Percentiles rank a stretch among this genome's conserved stretches.
Conservation (phyloP, 2,797 vertebrate species). For the Anabacerthia variegaticeps region DNA sequence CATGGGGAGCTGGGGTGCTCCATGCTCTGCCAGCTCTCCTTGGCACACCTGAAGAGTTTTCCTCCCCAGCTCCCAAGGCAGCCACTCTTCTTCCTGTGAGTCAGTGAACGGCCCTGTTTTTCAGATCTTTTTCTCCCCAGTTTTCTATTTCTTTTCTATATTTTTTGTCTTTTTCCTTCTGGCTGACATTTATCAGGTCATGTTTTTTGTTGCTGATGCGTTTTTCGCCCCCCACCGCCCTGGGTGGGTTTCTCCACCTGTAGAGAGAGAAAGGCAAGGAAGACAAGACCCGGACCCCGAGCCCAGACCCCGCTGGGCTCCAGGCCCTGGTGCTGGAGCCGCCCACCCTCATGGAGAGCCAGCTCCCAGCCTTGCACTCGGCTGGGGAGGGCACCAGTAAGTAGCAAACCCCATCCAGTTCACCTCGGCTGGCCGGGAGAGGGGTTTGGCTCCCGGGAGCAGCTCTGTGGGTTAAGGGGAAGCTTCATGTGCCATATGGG, state of each 20-base stretch:
- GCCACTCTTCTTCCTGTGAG: background rate
- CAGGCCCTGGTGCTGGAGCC: conserved; percentile 82
- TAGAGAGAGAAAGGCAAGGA: conserved; percentile 88
- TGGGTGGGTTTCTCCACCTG: conserved; percentile 68
- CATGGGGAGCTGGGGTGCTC: rapidly evolving
- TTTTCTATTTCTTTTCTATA: background rate
- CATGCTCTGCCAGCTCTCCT: background rate
- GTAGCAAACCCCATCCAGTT: conserved; percentile 27
- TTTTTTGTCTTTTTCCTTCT: conserved; percentile 1
- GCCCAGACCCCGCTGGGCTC: conserved; percentile 79
- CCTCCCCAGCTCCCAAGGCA: background rate
- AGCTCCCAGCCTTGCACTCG: conserved; percentile 50
- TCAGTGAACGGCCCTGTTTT: background rate
- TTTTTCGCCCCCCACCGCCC: conserved; percentile 64
- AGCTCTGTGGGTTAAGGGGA: background rate
- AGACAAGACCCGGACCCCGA: conserved; percentile 73
- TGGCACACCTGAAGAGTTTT: background rate
- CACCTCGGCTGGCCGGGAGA: background rate
- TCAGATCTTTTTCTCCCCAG: background rate
- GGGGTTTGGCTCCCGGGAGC: background rate
- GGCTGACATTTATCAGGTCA: background rate
- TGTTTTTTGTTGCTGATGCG: conserved; percentile 68
- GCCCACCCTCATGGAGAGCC: conserved; percentile 80
- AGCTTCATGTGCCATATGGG: rapidly evolving
- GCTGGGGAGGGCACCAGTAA: conserved; percentile 69